These are phyloP conservation scores for Crypturellus undulatus DNA, from an alignment of 2,113 vertebrate species.

Conservation along the genomic window DNA sequence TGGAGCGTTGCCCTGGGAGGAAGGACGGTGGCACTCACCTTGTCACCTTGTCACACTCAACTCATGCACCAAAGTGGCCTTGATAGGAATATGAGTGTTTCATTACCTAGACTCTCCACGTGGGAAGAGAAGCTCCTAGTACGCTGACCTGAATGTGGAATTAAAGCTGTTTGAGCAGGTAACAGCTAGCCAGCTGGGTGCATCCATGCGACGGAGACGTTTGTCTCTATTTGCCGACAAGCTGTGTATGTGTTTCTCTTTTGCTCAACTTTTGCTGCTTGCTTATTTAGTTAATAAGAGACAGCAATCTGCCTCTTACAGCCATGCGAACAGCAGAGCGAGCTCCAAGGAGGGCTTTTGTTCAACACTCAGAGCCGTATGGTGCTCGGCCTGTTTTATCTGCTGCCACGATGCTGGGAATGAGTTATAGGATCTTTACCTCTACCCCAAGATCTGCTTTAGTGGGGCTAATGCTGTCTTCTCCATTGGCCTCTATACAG, in stretches of 20 bases:
- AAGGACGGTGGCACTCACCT: background rate
- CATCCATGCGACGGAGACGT: slow-evolving; percentile 27
- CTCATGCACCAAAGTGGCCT: background rate
- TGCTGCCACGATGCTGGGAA: background rate
- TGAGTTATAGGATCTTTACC: background rate
- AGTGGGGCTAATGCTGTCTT: background rate
- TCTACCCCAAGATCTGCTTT: background rate
- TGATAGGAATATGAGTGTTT: background rate
- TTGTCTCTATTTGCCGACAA: slow-evolving; percentile 65
- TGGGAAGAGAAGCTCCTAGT: background rate
- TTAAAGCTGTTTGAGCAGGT: slow-evolving; percentile 60
- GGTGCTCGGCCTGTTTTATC: background rate
- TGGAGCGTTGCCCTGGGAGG: accelerated
- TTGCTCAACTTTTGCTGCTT: slow-evolving; percentile 54
- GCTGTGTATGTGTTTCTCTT: slow-evolving; percentile 45
- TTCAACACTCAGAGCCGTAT: background rate
- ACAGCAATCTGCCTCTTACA: slow-evolving; percentile 32
- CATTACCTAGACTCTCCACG: slow-evolving; percentile 39
- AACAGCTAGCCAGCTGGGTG: slow-evolving; percentile 59
- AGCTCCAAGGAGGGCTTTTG: background rate
- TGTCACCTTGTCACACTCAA: background rate
- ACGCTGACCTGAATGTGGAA: slow-evolving; percentile 38
- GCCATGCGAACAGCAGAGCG: background rate
- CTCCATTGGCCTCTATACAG: background rate
- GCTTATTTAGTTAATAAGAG: slow-evolving; percentile 66